Evolutionary conservation across 2,888 invertebrate genomes (phyloP).

Genomic region (Brassicogethes aeneus): DNA sequence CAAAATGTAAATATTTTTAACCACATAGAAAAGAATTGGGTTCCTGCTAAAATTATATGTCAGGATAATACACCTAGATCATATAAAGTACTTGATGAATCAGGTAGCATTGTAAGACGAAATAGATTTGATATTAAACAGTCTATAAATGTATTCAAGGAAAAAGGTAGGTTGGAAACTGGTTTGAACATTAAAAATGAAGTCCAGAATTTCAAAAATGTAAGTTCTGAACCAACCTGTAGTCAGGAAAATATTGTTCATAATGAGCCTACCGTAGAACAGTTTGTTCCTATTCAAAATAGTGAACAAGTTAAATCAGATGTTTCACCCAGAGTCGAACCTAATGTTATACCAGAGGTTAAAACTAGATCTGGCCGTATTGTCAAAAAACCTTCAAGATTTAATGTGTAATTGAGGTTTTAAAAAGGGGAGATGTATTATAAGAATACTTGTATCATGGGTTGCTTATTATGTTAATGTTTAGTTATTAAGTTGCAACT

Average conservation of each 20-base stretch:
- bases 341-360: no score
- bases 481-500: no score
- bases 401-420: not conserved
- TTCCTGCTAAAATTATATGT: constrained; percentile 10
- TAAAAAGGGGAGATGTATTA: not conserved
- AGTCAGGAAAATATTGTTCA: not conserved
- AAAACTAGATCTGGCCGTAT: no score
- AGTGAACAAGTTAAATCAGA: no score
- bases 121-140: not conserved
- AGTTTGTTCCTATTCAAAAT: no score
- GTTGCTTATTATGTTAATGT: no score
- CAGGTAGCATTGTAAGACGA: not conserved
- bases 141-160: not conserved
- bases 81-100: not conserved
- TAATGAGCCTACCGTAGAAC: no score
- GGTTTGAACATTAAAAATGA: not conserved
- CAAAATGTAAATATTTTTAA: constrained; percentile 8
- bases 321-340: no score
- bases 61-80: not conserved
- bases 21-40: constrained; percentile 9
- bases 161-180: not conserved
- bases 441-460: no score
- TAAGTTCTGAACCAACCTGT: not conserved
- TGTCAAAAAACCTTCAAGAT: not conserved
- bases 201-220: not conserved